Percentiles rank a stretch among this genome's conserved stretches.
These are phyloP conservation scores for Sinotaia quadrata DNA, from an alignment of 2,888 invertebrate species.

Conservation along the genomic window DNA sequence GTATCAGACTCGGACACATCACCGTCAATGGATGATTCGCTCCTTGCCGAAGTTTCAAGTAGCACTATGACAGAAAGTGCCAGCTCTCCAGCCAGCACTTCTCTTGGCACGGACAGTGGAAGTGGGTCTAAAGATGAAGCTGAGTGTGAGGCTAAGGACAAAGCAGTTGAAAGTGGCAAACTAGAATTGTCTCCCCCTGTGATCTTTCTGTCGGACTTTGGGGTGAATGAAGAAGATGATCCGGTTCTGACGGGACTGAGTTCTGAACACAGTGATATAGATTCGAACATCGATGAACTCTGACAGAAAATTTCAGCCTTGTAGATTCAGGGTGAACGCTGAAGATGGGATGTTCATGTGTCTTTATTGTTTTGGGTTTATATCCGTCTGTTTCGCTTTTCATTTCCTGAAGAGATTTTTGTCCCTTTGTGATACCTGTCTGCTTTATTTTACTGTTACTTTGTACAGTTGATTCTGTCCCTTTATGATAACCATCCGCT, in stretches of 20 bases:
- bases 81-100: background rate
- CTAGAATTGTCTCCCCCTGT: too few species aligned
- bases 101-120: conserved; percentile 7
- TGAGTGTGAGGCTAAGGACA: background rate
- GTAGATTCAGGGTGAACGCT: background rate
- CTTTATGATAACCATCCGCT: too few species aligned
- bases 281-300: conserved; percentile 15
- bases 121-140: background rate
- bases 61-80: background rate
- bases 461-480: too few species aligned
- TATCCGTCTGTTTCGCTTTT: too few species aligned
- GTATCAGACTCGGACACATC: too few species aligned
- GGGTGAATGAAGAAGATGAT: conserved; percentile 14
- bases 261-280: conserved; percentile 2
- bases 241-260: conserved; percentile 16
- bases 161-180: background rate
- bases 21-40: too few species aligned
- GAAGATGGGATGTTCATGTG: too few species aligned
- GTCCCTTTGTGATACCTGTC: too few species aligned
- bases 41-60: too few species aligned
- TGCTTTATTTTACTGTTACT: too few species aligned
- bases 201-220: conserved; percentile 15
- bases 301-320: background rate
- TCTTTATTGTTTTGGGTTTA: too few species aligned
- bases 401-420: too few species aligned